Conservation (phyloP, 2,888 invertebrate genomes). For the Caenorhabditis sulstoni region DNA sequence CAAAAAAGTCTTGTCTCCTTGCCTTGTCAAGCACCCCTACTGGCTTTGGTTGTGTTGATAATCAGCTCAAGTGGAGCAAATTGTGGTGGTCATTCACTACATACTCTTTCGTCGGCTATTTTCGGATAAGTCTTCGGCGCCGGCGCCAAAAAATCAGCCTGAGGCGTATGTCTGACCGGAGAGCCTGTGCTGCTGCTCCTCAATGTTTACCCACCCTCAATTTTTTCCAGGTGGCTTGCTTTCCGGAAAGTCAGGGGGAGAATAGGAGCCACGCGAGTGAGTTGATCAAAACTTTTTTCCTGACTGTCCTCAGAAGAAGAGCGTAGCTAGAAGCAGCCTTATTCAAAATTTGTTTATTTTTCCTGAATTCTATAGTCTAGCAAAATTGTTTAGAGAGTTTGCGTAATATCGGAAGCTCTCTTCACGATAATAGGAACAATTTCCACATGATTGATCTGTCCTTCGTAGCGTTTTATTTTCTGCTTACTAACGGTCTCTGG, state of each 20-base stretch:
- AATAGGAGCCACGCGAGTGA: no score
- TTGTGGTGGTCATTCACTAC: slow-evolving; percentile 36
- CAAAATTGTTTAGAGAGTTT: neutral
- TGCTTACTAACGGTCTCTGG: slow-evolving; percentile 29
- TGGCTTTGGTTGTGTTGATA: slow-evolving; percentile 35
- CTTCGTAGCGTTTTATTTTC: neutral
- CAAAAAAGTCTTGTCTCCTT: slow-evolving; percentile 29
- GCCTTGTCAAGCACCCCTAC: slow-evolving; percentile 39
- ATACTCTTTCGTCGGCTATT: slow-evolving; percentile 39
- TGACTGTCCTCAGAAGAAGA: no score
- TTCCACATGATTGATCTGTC: slow-evolving; percentile 40
- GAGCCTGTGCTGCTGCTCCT: slow-evolving; percentile 38
- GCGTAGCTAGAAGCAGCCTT: no score
- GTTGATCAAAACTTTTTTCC: no score
- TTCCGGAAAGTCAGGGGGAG: slow-evolving; percentile 23
- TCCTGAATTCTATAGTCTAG: no score
- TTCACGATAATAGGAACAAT: no score
- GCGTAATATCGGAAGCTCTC: no score
- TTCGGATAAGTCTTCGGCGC: slow-evolving; percentile 35
- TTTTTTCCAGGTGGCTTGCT: slow-evolving; percentile 44
- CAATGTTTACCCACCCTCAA: slow-evolving; percentile 52
- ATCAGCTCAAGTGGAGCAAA: slow-evolving; percentile 47
- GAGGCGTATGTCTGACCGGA: slow-evolving; percentile 30
- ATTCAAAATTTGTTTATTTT: no score
- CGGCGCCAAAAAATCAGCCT: slow-evolving; percentile 46